These are phyloP conservation scores for Pempheris klunzingeri DNA, from an alignment of 2,797 vertebrate genomes.

Conservation along the genomic window DNA sequence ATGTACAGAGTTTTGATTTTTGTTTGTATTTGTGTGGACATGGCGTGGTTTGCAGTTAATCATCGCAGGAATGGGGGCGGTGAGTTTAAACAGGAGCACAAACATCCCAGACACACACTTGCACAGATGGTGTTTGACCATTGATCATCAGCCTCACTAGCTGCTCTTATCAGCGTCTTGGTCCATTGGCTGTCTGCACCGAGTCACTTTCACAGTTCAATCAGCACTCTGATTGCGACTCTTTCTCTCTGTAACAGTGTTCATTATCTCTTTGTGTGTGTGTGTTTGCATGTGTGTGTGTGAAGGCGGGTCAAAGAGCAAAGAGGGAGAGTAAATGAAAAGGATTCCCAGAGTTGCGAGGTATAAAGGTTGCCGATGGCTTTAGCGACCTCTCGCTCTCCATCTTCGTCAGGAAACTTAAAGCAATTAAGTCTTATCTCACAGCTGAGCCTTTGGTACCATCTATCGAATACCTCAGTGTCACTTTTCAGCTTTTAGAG, in stretches of 20 bases:
- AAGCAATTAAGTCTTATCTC: conserved; percentile 57
- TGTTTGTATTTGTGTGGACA: neutral
- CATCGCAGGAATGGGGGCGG: neutral
- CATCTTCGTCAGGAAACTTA: conserved; percentile 46
- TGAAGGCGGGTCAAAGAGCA: conserved; percentile 52
- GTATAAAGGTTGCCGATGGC: conserved; percentile 56
- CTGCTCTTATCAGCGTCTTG: conserved; percentile 55
- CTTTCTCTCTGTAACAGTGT: neutral
- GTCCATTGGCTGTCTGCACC: conserved; percentile 46
- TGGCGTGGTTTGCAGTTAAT: neutral
- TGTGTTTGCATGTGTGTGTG: conserved; percentile 22
- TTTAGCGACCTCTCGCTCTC: conserved; percentile 40
- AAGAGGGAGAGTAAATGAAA: conserved; percentile 54
- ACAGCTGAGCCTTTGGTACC: conserved; percentile 21
- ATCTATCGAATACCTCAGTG: conserved; percentile 19
- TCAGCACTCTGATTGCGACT: conserved; percentile 47
- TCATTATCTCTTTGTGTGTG: conserved; percentile 34
- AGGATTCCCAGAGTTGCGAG: conserved; percentile 41
- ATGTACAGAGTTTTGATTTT: neutral
- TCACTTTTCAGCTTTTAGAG: conserved; percentile 28
- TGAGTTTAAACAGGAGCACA: conserved; percentile 40
- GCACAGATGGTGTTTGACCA: conserved; percentile 47
- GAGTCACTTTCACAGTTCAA: conserved; percentile 65
- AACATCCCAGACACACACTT: conserved; percentile 41
- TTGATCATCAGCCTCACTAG: conserved; percentile 47